Evolutionary conservation across 2,113 vertebrate species (phyloP).

Genomic region (Mustelus asterias): DNA sequence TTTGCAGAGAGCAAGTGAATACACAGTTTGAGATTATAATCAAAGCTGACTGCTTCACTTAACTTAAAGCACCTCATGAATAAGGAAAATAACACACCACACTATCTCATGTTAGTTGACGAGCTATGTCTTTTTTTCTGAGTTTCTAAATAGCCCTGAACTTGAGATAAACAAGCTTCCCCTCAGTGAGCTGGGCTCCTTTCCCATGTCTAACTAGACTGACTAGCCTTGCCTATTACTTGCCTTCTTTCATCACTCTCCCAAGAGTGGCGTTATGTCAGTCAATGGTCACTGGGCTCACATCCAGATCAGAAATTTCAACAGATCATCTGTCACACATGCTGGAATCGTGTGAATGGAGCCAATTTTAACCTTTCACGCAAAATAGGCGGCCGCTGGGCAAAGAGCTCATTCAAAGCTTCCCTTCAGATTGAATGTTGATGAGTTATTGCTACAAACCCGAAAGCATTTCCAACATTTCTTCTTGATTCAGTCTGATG

Average conservation of each 20-base stretch:
- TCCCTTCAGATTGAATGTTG: neutral
- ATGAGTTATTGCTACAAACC: neutral
- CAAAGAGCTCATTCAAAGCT: neutral
- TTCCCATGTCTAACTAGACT: constrained; percentile 18
- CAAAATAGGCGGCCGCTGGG: neutral
- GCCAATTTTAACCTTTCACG: neutral
- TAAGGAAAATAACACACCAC: neutral
- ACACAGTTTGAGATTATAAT: neutral
- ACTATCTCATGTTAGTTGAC: neutral
- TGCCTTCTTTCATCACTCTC: neutral
- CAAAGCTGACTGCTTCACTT: constrained; percentile 20
- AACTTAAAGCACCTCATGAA: neutral
- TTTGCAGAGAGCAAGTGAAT: constrained; percentile 4
- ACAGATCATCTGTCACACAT: neutral
- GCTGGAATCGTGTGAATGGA: neutral
- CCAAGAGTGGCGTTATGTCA: constrained; percentile 14
- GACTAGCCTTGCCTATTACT: neutral
- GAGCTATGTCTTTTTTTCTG: neutral
- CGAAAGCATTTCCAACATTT: neutral
- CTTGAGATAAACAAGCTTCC: neutral
- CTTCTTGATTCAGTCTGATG: constrained; percentile 55
- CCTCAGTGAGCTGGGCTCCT: constrained; percentile 12
- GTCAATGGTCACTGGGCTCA: neutral
- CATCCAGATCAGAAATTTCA: neutral
- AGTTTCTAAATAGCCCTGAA: neutral